Evolutionary conservation across 2,797 vertebrate genomes (phyloP).

Genomic region (Paratrypauchen microcephalus): DNA sequence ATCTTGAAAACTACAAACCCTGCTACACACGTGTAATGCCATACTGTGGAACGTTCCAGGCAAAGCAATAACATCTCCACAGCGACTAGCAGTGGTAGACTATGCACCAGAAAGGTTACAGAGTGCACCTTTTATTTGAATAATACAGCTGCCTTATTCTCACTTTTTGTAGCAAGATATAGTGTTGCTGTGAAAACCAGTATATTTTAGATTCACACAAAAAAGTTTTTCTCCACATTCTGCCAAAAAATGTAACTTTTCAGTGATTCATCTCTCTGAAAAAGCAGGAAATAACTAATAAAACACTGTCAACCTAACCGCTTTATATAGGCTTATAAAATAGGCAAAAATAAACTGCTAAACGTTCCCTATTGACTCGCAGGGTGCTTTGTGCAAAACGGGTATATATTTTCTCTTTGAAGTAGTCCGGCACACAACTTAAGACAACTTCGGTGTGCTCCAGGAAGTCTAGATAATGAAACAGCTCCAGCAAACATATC

Average conservation of each 20-base stretch:
- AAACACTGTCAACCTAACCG: background rate
- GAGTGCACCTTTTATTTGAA: too few species aligned
- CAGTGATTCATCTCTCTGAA: background rate
- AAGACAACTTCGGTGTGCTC: constrained; percentile 43
- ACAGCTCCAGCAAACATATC: constrained; percentile 52
- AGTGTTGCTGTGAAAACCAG: background rate
- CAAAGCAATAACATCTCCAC: too few species aligned
- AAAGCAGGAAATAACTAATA: background rate
- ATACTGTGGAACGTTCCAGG: too few species aligned
- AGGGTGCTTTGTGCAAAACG: constrained; percentile 18
- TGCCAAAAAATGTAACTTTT: background rate
- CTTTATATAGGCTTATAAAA: constrained; percentile 11
- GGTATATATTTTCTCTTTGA: constrained; percentile 14
- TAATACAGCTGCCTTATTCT: too few species aligned
- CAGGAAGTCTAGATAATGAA: constrained; percentile 53
- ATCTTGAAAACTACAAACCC: too few species aligned
- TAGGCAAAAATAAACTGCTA: constrained; percentile 23
- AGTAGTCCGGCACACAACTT: constrained; percentile 22
- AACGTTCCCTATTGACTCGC: constrained; percentile 31
- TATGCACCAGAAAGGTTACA: too few species aligned
- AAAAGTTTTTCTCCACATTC: background rate
- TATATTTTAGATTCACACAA: background rate
- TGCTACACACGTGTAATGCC: too few species aligned
- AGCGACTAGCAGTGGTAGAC: too few species aligned
- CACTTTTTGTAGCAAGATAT: too few species aligned